Base-by-base conservation (phyloP, 2,113 vertebrate species). In the Hydropotes inermis region DNA sequence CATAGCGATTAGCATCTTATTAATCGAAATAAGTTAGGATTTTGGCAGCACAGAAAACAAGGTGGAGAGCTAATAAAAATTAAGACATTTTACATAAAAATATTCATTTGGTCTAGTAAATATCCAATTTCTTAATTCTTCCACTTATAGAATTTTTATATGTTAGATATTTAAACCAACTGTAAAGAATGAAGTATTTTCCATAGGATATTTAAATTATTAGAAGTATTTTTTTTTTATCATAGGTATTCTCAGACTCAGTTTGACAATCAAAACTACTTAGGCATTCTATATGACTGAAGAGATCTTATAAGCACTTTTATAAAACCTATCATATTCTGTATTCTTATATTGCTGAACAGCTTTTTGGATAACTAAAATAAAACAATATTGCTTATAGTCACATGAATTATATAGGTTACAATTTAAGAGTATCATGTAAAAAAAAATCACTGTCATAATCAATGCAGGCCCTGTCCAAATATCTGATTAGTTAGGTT, bases 371-470 rank as follows among this genome's bases (percentile, higher is more conserved):
- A 67, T 47, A 96, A 96, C 30, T 85, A 82, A 94, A 97, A 79
- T 89, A 76, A 96, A 93, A 54, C 79, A 89, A 36, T 76, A 61
- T 47, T 92, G 17, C 67, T 90, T 93, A 6, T 6, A 93, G 43
- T 91, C 45, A 93, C 3, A 81, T 92, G 82, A 88, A 55, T 86
- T 39, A 78, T 78, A 25, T 25, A 82, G 23, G 11, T 94, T 86
- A 54, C 52, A 90, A 45, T 97, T 87, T 83, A 91, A 96, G 33
- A 70, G 1, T 78, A 86, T 89, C 70, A 60, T 84, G 19, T 91
- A 95, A 54, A 96, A 96, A 95, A 94, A 94, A 91, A 54, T 91
- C 39, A 60, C 25, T 96, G 13, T 70, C 43, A 76, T 58, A 76
- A 83, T 97, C 36, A 92, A 27, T 87, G 13, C 23, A 86, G 67